A percentile compares a stretch with the other conserved stretches of the same genome.
Conservation (phyloP, 92 coral and sea anemone species). For the Blastomussa wellsi region DNA sequence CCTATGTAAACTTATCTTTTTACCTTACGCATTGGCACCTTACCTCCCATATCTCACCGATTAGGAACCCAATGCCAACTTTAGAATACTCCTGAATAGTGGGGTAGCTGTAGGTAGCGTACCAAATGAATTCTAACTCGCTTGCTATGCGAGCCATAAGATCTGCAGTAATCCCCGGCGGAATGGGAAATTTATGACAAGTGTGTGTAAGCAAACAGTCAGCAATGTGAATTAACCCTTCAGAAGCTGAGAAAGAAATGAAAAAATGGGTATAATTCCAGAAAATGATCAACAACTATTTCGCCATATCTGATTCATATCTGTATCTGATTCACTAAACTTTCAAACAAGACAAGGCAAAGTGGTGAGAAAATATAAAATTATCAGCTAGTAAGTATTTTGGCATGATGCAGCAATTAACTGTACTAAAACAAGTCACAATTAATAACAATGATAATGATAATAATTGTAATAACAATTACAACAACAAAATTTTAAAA, state of each 20-base stretch:
- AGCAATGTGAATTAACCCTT: conserved; percentile 51
- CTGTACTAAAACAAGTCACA: no score
- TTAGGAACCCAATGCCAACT: conserved; percentile 95
- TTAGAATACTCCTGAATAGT: conserved; percentile 49
- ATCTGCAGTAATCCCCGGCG: conserved; percentile 66
- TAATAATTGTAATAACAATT: no score
- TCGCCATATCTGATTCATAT: no score
- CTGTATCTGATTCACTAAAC: background rate
- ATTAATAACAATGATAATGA: no score
- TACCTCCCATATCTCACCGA: conserved; percentile 91
- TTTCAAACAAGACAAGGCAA: no score
- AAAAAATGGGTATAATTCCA: background rate
- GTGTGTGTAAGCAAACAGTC: conserved; percentile 85
- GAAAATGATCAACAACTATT: background rate
- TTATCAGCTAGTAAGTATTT: no score
- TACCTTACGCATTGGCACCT: background rate
- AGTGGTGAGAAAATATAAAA: no score
- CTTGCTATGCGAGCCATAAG: conserved; percentile 63
- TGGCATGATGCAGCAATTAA: no score
- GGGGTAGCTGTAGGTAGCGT: conserved; percentile 70
- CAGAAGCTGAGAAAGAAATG: conserved; percentile 44
- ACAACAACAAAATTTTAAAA: no score
- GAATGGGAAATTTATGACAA: conserved; percentile 77
- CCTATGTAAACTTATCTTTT: no score
- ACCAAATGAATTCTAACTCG: conserved; percentile 64